Evolutionary conservation across 2,888 invertebrate genomes (phyloP), one percentile per base, ranked within the genome.

Genomic region (Stegana nigrithorax): DNA sequence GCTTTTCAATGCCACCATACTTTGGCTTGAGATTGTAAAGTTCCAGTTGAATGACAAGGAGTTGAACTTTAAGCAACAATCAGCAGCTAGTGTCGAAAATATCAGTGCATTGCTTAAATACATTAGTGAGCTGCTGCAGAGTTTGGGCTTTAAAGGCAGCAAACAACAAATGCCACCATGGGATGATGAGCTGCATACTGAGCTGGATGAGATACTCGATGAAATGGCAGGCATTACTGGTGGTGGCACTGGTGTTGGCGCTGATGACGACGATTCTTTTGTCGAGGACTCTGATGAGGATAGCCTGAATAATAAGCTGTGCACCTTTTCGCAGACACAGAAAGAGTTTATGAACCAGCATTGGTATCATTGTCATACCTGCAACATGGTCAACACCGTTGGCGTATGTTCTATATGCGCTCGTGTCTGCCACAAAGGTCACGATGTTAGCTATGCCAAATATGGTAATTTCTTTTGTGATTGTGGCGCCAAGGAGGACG

Each of bases 381-480:
- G 98, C 86, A 93, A 94, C 84, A 98, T 99, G 98, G 92, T 97
- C 4, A 98, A 98, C 84, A 95, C 97, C 6, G 97, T 97, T 1
- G 99, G 99, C 0, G 98, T 98, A 26, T 99, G 99, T 84, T 95
- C 97, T 0, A 93, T 98, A 14, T 99, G 99, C 87, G 98, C 98
- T 0, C 89, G 96, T 60, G 98, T 98, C 7, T 98, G 98, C 81
- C 98, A 98, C 84, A 91, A 94, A 70, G 96, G 95, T 0, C 98
- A 98, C 83, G 98, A 98, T 84, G 92, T 98, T 1, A 93, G 97
- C 4, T 98, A 98, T 83, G 96, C 98, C 58, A 99, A 99, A 85
- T 97, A 94, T 83, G 98, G 98, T 1, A 97, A 97, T 81, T 99
- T 99, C 89, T 99, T 99, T 88, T 99, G 99, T 82, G 98, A 98